Evolutionary conservation across 2,888 invertebrate species (phyloP).

Genomic region (Eilema depressum): DNA sequence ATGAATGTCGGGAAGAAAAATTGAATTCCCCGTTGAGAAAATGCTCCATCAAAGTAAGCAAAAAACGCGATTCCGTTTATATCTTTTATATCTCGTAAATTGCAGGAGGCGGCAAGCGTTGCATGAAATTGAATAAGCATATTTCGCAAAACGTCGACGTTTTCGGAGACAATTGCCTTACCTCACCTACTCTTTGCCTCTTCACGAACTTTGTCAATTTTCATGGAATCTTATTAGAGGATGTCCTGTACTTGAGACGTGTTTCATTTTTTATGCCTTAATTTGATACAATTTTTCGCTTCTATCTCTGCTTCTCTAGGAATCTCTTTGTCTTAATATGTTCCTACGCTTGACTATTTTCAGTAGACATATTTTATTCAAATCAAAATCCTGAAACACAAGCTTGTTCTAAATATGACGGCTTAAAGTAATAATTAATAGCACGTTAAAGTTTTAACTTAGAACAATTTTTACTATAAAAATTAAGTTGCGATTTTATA

Average conservation of each 20-base stretch:
- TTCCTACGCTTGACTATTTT: not conserved
- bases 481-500: not conserved
- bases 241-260: slow-evolving; percentile 74
- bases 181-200: slow-evolving; percentile 85
- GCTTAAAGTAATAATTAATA: no score
- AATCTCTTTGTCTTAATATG: not conserved
- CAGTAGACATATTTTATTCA: not conserved
- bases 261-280: slow-evolving; percentile 63
- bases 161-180: slow-evolving; percentile 87
- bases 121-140: slow-evolving; percentile 88
- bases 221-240: slow-evolving; percentile 83
- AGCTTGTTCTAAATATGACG: no score
- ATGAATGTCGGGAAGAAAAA: slow-evolving; percentile 80
- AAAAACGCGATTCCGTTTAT: slow-evolving; percentile 87
- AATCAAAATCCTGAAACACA: not conserved
- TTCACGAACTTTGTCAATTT: slow-evolving; percentile 87
- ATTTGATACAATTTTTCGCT: slow-evolving; percentile 52
- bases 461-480: not conserved
- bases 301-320: not conserved
- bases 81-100: slow-evolving; percentile 88
- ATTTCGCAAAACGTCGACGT: slow-evolving; percentile 87
- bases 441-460: no score
- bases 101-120: slow-evolving; percentile 87
- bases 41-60: slow-evolving; percentile 87
- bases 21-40: slow-evolving; percentile 85